These are phyloP conservation scores for Todiramphus saurophagus DNA, from an alignment of 2,113 vertebrate genomes.

Conservation along the genomic window DNA sequence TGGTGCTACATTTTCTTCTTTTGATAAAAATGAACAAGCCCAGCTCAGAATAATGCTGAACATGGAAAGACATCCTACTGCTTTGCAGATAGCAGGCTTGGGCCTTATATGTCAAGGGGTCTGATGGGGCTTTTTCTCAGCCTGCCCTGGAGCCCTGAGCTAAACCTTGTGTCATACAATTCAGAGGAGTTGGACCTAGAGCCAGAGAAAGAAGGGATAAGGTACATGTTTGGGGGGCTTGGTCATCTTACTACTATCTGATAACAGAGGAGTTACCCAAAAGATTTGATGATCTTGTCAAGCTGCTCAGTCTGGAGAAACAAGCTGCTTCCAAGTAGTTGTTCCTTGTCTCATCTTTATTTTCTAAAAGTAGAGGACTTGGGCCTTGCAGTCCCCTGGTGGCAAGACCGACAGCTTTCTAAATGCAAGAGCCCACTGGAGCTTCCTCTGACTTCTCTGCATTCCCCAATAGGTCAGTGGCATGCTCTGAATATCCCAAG, in stretches of 20 bases:
- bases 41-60: background rate
- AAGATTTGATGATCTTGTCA: background rate
- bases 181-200: background rate
- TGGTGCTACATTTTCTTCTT: background rate
- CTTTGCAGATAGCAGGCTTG: background rate
- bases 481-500: constrained; percentile 58
- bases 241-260: background rate
- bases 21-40: background rate
- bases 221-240: background rate
- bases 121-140: background rate
- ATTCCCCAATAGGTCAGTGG: constrained; percentile 67
- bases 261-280: background rate
- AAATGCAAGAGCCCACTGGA: background rate
- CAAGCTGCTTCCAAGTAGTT: background rate
- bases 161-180: background rate
- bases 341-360: background rate
- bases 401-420: background rate
- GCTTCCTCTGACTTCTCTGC: constrained; percentile 43
- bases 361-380: background rate
- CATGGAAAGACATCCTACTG: background rate
- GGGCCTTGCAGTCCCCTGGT: background rate
- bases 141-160: background rate
- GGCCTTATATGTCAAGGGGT: background rate
- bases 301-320: background rate
- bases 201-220: background rate